Base-by-base conservation (phyloP, 2,113 vertebrate genomes). In the Corydoras maculifer region DNA sequence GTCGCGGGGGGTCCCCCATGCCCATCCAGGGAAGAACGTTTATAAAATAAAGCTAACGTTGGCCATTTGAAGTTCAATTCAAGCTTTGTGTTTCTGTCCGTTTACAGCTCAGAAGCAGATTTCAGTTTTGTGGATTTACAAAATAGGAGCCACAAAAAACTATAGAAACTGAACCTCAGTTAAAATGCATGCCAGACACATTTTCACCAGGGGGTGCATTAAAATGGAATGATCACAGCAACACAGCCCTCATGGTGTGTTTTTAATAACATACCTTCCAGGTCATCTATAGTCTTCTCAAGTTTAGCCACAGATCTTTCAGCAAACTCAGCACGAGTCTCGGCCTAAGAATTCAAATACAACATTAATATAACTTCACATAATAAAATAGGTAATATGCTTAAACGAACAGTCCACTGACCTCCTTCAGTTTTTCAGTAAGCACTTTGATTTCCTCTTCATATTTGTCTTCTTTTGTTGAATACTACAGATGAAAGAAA, bases 361-460 rank as follows among this genome's bases (percentile, higher is more conserved):
- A 53, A 31, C 10, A 6, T 35, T 8, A 25, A 25, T 25, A 25
- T 25, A 25, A 25, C 18, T 25, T 25, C 18, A 25, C 18, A 25
- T 25, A 25, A 25, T 25, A 25, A 25, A 25, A 2, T 1, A 25
- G 18, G 18, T 25, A 25, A 25, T 25, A 25, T 25, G 18, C 18
- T 25, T 25, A 25, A 25, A 25, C 18, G 18, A 25, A 25, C 18
- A 25, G 18, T 25, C 18, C 18, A 9, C 91, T 89, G 72, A 97
- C 96, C 93, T 99, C 97, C 84, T 99, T 99, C 77, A 99, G 92
- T 74, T 98, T 97, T 79, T 99, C 97, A 48, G 92, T 94, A n/a
- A 99, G 90, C 76, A 97, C 87, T 87, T 90, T 93, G 71, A 98
- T 95, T 82, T 98, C 96, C 73, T 98, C 95, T 84, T 98, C 94